These are phyloP conservation scores for Belonocnema kinseyi DNA, from an alignment of 1,140 invertebrate species.

Conservation along the genomic window DNA sequence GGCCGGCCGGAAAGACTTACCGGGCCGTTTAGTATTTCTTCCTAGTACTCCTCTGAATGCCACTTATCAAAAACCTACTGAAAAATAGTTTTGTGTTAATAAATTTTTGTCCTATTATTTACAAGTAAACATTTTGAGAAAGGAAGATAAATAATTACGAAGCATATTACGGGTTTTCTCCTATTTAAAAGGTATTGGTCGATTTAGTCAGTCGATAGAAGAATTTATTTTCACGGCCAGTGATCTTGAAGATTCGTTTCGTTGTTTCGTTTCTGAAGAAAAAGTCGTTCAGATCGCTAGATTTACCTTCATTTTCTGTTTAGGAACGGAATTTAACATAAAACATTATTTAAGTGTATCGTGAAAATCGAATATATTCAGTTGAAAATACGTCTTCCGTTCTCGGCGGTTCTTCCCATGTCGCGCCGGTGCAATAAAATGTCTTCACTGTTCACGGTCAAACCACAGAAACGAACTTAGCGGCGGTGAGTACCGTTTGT, in stretches of 20 bases:
- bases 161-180: neutral
- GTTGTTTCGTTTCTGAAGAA: neutral
- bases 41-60: no score
- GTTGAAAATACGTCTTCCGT: neutral
- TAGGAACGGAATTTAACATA: neutral
- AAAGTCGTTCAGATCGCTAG: conserved; percentile 9
- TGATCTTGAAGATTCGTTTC: neutral
- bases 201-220: conserved; percentile 3
- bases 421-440: neutral
- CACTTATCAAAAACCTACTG: no score
- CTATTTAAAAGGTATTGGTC: neutral
- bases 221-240: conserved; percentile 24
- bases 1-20: no score
- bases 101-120: no score
- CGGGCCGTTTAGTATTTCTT: no score
- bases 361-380: conserved; percentile 16
- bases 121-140: no score
- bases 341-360: neutral
- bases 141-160: neutral
- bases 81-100: no score
- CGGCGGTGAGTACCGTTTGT: conserved; percentile 68
- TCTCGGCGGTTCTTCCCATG: neutral
- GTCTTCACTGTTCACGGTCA: conserved; percentile 9
- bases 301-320: neutral
- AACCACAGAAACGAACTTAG: conserved; percentile 36